These are phyloP conservation scores for Aspidoscelis tigris DNA, from an alignment of 2,113 vertebrate genomes.

Conservation along the genomic window DNA sequence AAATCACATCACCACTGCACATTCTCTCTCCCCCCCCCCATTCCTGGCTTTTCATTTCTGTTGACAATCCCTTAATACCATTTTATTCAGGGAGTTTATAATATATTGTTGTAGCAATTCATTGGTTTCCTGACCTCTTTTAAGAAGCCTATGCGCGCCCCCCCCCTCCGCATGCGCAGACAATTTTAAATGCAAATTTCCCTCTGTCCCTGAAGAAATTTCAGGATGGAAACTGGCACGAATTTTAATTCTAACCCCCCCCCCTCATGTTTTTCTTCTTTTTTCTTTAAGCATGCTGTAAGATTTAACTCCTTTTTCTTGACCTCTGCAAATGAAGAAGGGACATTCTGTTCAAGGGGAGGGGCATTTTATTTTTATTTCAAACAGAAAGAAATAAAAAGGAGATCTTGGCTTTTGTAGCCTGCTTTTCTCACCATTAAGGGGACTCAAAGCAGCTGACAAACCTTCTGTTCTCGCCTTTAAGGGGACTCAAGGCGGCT, in stretches of 20 bases:
- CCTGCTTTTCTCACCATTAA: too few relatives aligned
- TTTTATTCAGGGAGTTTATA: background rate
- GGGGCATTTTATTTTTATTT: too few relatives aligned
- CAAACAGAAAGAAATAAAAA: too few relatives aligned
- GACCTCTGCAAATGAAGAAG: too few relatives aligned
- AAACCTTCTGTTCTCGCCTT: too few relatives aligned
- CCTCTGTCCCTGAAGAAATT: background rate
- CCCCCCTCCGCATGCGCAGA: background rate
- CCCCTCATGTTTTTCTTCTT: background rate
- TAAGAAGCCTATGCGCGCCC: background rate
- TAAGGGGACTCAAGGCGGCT: too few relatives aligned
- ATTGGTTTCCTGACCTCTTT: constrained; percentile 12
- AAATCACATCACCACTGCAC: background rate
- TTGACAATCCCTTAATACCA: rapidly evolving
- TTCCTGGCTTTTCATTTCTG: background rate
- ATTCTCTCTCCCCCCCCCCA: background rate
- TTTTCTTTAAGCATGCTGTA: background rate
- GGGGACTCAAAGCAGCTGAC: too few relatives aligned
- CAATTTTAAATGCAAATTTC: constrained; percentile 31
- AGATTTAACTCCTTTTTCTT: background rate
- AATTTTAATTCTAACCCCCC: background rate
- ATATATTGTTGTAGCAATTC: background rate
- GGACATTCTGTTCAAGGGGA: background rate
- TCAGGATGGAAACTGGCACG: background rate
- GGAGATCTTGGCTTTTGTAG: too few relatives aligned